Evolutionary conservation across 2,888 invertebrate species (phyloP).

Genomic region (Nomada lathburiana): DNA sequence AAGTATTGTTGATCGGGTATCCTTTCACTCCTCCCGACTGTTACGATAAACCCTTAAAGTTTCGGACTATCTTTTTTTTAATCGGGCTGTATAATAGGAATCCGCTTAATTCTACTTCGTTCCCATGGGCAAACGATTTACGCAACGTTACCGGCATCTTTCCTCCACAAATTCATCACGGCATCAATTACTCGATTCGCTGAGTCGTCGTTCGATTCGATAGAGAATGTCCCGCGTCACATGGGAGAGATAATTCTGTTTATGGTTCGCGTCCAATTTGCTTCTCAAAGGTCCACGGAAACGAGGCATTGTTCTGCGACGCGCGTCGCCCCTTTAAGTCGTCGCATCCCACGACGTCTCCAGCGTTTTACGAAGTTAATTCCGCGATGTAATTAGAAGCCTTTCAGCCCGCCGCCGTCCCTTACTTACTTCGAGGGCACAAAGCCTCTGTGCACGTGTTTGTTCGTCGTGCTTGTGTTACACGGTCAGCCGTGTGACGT

Average conservation of each 20-base stretch:
- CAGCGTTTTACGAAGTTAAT: constrained; percentile 64
- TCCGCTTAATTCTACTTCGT: too few species aligned
- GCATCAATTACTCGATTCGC: neutral
- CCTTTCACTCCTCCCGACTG: too few species aligned
- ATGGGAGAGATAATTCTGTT: constrained; percentile 45
- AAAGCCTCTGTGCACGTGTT: constrained; percentile 23
- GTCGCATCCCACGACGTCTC: constrained; percentile 29
- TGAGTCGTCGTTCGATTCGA: constrained; percentile 8
- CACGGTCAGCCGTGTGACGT: constrained; percentile 24
- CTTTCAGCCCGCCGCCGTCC: constrained; percentile 44
- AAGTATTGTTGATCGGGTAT: too few species aligned
- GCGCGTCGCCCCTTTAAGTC: constrained; percentile 26
- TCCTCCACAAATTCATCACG: neutral
- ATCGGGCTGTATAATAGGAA: neutral
- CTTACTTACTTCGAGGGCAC: constrained; percentile 47
- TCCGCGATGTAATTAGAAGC: constrained; percentile 64
- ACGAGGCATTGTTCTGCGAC: constrained; percentile 10
- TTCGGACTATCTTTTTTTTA: too few species aligned
- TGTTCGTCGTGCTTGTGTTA: constrained; percentile 4
- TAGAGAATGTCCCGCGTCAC: constrained; percentile 7
- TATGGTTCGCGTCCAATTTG: constrained; percentile 53
- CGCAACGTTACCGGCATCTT: neutral
- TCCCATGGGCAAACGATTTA: neutral
- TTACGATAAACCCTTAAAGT: too few species aligned
- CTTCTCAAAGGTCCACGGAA: constrained; percentile 39